Percentiles rank a stretch among this genome's conserved stretches.
phyloP scores from a whole-genome alignment of 2,113 vertebrate genomes.

The Nyctereutes procyonoides region DNA sequence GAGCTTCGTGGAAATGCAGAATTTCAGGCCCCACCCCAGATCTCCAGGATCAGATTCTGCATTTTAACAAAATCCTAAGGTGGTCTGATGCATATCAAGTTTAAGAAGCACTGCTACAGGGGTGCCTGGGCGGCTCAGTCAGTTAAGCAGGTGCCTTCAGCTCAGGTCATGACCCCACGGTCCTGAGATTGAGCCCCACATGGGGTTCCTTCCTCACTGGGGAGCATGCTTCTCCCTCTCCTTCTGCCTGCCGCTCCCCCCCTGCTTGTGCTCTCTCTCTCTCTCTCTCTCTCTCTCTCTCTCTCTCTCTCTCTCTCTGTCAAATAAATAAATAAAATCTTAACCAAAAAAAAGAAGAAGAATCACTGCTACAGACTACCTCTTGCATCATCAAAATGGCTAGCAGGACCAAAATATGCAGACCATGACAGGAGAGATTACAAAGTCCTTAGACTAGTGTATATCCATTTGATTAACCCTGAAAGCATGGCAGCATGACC shows the following conservation, averaged over 20 bases:
- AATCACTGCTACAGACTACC: neutral
- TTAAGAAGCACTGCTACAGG: neutral
- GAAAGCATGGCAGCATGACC: neutral
- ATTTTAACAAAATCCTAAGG: neutral
- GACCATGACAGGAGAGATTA: neutral
- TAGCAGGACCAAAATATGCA: neutral
- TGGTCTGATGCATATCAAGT: neutral
- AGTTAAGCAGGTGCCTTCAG: no score
- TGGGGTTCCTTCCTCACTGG: no score
- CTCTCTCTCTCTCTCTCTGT: no score
- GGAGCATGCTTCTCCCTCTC: no score
- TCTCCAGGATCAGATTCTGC: neutral
- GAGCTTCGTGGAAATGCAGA: neutral
- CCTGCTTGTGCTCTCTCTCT: no score
- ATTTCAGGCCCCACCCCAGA: neutral
- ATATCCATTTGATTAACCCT: neutral
- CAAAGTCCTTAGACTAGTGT: neutral
- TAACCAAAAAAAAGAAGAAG: neutral
- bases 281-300: no score
- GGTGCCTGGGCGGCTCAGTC: no score
- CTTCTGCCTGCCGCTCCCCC: no score
- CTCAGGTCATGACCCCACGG: no score
- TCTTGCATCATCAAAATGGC: neutral
- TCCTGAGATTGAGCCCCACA: no score
- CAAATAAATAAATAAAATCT: no score